These are phyloP conservation scores for Lepus americanus DNA, from an alignment of 2,113 vertebrate genomes.

Conservation along the genomic window DNA sequence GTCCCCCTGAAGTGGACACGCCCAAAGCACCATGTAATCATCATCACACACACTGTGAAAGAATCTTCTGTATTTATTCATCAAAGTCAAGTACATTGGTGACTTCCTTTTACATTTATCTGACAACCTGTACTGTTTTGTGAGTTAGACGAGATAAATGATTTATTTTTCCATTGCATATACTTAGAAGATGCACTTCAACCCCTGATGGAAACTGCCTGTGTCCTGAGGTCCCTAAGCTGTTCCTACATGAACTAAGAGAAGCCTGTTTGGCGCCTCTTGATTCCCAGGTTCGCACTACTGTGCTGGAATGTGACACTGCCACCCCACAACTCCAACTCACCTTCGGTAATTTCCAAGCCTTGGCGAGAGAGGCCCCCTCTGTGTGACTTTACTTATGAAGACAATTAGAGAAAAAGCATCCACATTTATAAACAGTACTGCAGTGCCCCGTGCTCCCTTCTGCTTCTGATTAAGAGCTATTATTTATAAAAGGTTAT, in stretches of 20 bases:
- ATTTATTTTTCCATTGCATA: slow-evolving; percentile 57
- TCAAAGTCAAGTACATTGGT: slow-evolving; percentile 76
- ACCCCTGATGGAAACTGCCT: slow-evolving; percentile 30
- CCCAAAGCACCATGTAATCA: neutral
- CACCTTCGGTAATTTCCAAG: neutral
- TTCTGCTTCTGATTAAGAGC: slow-evolving; percentile 59
- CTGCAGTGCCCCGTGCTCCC: neutral
- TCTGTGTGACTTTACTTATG: neutral
- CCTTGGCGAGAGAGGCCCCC: neutral
- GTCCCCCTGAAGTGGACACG: slow-evolving; percentile 3
- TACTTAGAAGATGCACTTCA: slow-evolving; percentile 61
- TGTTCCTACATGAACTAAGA: slow-evolving; percentile 17
- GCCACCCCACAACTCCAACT: neutral
- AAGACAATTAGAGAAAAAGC: slow-evolving; percentile 33
- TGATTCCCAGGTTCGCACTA: slow-evolving; percentile 17
- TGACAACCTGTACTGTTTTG: slow-evolving; percentile 75
- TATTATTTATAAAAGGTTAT: slow-evolving; percentile 66
- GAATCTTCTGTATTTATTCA: slow-evolving; percentile 63
- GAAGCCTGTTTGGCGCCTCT: slow-evolving; percentile 47
- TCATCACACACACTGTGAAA: slow-evolving; percentile 38
- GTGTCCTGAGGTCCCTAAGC: slow-evolving; percentile 49
- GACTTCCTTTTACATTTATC: slow-evolving; percentile 72
- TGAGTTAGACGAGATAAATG: slow-evolving; percentile 62
- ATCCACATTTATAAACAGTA: slow-evolving; percentile 43
- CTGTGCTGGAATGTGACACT: neutral